phyloP scores from a whole-genome alignment of 2,888 invertebrate genomes.

The Andrena camellia region DNA sequence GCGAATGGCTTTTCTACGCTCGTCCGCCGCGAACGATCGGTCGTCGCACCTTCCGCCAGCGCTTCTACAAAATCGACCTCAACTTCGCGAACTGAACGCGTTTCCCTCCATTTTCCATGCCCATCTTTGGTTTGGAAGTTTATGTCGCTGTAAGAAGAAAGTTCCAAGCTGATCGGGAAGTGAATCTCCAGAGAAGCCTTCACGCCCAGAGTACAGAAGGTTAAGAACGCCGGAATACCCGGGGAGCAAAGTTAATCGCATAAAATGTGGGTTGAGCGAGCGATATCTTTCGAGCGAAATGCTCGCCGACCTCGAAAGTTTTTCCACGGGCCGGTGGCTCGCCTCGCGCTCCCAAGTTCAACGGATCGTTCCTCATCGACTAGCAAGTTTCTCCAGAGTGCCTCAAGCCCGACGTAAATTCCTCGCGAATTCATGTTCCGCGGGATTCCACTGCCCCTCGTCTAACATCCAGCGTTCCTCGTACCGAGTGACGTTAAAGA shows the following conservation, averaged over 20 bases:
- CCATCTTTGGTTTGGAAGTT: neutral
- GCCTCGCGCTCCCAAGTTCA: slow-evolving; percentile 42
- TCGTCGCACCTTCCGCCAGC: slow-evolving; percentile 39
- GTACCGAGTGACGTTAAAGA: neutral
- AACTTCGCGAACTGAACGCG: neutral
- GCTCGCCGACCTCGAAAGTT: slow-evolving; percentile 61
- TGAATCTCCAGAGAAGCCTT: slow-evolving; percentile 6
- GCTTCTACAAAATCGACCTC: neutral
- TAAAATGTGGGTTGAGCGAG: slow-evolving; percentile 57
- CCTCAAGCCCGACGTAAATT: slow-evolving; percentile 9
- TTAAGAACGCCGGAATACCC: slow-evolving; percentile 9
- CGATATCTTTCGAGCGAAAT: slow-evolving; percentile 56
- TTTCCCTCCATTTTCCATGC: neutral
- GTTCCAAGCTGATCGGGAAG: neutral
- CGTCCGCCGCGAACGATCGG: slow-evolving; percentile 31
- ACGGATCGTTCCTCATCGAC: slow-evolving; percentile 23
- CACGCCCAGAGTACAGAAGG: neutral
- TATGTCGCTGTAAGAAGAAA: slow-evolving; percentile 3
- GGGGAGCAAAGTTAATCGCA: slow-evolving; percentile 52
- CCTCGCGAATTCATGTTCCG: neutral
- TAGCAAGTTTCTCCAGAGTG: slow-evolving; percentile 18
- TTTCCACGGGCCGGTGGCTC: slow-evolving; percentile 50
- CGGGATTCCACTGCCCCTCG: neutral
- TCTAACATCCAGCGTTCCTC: neutral
- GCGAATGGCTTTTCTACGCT: slow-evolving; percentile 58